Evolutionary conservation across 2,113 vertebrate species (phyloP), one percentile per base, ranked within the genome.

Genomic region (Trochalopteron elliotii): DNA sequence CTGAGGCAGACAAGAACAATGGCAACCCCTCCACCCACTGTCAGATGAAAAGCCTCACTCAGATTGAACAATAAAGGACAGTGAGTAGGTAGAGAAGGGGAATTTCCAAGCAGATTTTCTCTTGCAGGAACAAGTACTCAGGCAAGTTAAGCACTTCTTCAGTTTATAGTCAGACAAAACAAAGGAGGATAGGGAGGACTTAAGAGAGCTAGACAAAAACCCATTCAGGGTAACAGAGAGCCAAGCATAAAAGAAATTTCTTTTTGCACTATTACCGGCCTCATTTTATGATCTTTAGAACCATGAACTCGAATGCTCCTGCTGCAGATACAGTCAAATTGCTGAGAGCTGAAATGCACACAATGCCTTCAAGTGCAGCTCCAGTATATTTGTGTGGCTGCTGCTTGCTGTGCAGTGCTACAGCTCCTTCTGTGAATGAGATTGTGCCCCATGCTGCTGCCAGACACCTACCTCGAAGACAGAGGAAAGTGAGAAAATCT

Each of bases 401-500:
- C 42, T 45, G 12, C n/a, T 50, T 1, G 0, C 9, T 5, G 21
- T 1, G 24, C 1, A 0, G n/a, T 14, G 22, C 53, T 71, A 72
- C 1, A 1, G 45, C 55, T 83, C 12, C 0, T 24, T 33, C 67
- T 45, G 49, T 14, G 35, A 50, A 44, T 10, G 8, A 87, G 35
- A 37, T 40, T 11, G 19, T 33, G 28, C 63, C 30, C 37, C 4
- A 5, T 3, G 20, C 30, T 50, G 52, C 35, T 37, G 44, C 1
- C 0, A 35, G 18, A 68, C 28, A 85, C 98, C 95, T 98, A 99
- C 99, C 99, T 99, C 99, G 98, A 97, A 99, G 99, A 98, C 99
- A 99, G 98, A 99, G 99, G 98, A 99, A 99, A 76, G 99, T 99
- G 96, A 99, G 99, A 97, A 99, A 99, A 98, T 99, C 99, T 98